These are phyloP conservation scores for Oryzias dopingdopingensis DNA, from an alignment of 2,797 vertebrate species.

Conservation along the genomic window DNA sequence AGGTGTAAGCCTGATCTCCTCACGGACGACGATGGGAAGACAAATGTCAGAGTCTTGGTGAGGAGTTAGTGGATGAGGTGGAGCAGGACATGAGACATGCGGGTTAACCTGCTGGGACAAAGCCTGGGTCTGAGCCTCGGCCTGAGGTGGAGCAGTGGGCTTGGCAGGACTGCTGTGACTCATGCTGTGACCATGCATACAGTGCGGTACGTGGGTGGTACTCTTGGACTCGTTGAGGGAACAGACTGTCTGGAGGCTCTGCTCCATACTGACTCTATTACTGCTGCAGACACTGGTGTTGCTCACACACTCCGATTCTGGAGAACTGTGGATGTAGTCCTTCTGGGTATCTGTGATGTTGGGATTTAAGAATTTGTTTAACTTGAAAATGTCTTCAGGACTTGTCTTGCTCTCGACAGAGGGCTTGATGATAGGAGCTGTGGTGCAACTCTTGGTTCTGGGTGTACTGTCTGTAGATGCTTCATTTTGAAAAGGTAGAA, in stretches of 20 bases:
- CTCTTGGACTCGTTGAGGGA: conserved; percentile 64
- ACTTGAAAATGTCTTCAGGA: background rate
- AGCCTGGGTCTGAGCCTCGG: conserved; percentile 57
- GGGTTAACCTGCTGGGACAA: conserved; percentile 65
- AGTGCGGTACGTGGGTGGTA: conserved; percentile 68
- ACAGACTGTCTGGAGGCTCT: conserved; percentile 68
- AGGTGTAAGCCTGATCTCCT: conserved; percentile 84
- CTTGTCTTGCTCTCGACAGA: background rate
- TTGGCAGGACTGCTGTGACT: conserved; percentile 11
- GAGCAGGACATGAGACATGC: conserved; percentile 79
- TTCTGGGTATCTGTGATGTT: background rate
- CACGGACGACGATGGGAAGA: conserved; percentile 77
- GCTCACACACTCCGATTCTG: conserved; percentile 4
- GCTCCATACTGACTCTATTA: conserved; percentile 9
- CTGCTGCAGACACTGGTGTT: conserved; percentile 10
- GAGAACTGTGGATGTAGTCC: background rate
- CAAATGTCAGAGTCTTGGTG: conserved; percentile 78
- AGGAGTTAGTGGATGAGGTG: conserved; percentile 69
- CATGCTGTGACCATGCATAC: conserved; percentile 81
- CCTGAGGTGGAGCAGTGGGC: conserved; percentile 26
- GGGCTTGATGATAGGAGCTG: conserved; percentile 7
- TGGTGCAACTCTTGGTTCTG: conserved; percentile 7
- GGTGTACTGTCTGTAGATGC: background rate
- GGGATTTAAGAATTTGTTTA: background rate
- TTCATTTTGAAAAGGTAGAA: conserved; percentile 4